Evolutionary conservation across 2,113 vertebrate species (phyloP).

Genomic region (Psittacara wagleri): DNA sequence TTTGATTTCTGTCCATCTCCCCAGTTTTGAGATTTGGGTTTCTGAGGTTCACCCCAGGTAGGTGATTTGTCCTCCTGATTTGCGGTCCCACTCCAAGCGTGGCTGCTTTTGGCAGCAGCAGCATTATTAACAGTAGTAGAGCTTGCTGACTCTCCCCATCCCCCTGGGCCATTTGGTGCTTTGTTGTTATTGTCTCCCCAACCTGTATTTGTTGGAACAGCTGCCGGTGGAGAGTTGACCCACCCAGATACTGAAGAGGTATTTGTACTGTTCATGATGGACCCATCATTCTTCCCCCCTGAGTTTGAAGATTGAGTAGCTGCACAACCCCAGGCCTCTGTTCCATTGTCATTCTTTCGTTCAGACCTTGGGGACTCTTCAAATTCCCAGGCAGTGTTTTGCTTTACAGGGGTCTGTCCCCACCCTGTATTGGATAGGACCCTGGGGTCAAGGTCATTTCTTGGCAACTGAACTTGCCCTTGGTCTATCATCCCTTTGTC

Average conservation of each 20-base stretch:
- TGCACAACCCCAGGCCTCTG: slow-evolving; percentile 86
- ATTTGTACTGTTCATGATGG: slow-evolving; percentile 84
- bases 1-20: slow-evolving; percentile 87
- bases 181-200: slow-evolving; percentile 85
- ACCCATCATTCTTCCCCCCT: slow-evolving; percentile 87
- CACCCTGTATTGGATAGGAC: slow-evolving; percentile 96
- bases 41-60: slow-evolving; percentile 88
- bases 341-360: slow-evolving; percentile 85
- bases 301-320: slow-evolving; percentile 85
- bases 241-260: slow-evolving; percentile 88
- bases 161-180: slow-evolving; percentile 85
- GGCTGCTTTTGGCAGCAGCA: slow-evolving; percentile 85
- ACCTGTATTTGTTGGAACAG: slow-evolving; percentile 82
- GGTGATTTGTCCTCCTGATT: slow-evolving; percentile 89
- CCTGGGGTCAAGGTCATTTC: slow-evolving; percentile 92
- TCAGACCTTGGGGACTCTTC: slow-evolving; percentile 88
- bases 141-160: slow-evolving; percentile 88
- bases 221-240: slow-evolving; percentile 82
- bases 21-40: slow-evolving; percentile 88
- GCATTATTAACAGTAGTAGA: slow-evolving; percentile 80
- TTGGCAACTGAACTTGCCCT: slow-evolving; percentile 83
- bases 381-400: slow-evolving; percentile 98
- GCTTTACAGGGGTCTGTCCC: slow-evolving; percentile 97
- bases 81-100: slow-evolving; percentile 85
- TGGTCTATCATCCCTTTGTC: slow-evolving; percentile 77